These are phyloP conservation scores for Lepus europaeus DNA, from an alignment of 2,113 vertebrate genomes.

Conservation along the genomic window DNA sequence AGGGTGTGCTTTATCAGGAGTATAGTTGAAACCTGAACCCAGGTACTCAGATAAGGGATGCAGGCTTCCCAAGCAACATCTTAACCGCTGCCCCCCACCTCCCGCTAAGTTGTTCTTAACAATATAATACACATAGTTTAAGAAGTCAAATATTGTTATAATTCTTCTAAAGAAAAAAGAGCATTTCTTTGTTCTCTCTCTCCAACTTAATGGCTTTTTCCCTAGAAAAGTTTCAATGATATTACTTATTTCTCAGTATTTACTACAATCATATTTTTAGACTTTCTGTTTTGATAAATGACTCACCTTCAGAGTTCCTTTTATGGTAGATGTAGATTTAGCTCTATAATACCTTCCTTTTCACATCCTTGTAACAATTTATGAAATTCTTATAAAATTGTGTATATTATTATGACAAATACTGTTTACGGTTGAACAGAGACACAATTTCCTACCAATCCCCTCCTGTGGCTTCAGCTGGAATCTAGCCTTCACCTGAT, in stretches of 20 bases:
- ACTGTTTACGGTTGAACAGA: background rate
- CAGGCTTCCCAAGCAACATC: too few relatives aligned
- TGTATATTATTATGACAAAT: constrained; percentile 30
- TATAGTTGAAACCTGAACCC: too few relatives aligned
- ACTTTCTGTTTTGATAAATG: constrained; percentile 26
- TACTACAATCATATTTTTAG: constrained; percentile 27
- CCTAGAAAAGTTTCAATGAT: background rate
- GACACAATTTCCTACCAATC: background rate
- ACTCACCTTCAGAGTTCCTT: background rate
- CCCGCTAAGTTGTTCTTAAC: constrained; percentile 14
- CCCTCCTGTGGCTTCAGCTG: background rate
- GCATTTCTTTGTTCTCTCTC: background rate
- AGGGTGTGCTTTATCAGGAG: too few relatives aligned
- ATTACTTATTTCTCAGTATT: constrained; percentile 53
- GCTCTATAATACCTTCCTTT: constrained; percentile 6
- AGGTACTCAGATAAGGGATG: too few relatives aligned
- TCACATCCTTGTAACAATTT: background rate
- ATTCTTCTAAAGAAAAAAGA: constrained; percentile 4
- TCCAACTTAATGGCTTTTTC: background rate
- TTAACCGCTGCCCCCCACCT: too few relatives aligned
- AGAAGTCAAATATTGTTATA: background rate
- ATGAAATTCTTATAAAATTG: constrained; percentile 29
- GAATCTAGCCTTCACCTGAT: constrained; percentile 19
- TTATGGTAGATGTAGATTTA: constrained; percentile 46
- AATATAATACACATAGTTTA: constrained; percentile 44